Conservation (phyloP, 2,797 vertebrate species). For the Telmatherina bonti region DNA sequence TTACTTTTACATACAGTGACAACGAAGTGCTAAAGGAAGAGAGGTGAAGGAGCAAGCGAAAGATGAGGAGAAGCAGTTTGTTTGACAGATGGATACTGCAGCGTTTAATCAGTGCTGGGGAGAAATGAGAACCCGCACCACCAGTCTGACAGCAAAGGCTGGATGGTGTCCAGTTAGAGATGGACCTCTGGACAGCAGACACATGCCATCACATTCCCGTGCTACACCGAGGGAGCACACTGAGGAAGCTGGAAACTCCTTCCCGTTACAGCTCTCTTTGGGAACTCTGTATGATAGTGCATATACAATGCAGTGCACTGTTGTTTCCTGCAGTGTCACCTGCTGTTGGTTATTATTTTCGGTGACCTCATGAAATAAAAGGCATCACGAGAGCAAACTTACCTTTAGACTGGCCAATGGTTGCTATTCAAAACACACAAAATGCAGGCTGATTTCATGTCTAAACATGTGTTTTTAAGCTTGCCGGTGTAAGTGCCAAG, state of each 20-base stretch:
- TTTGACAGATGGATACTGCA: conserved; percentile 81
- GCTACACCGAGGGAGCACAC: conserved; percentile 47
- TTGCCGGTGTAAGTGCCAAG: conserved; percentile 68
- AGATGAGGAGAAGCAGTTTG: conserved; percentile 56
- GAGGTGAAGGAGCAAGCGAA: conserved; percentile 28
- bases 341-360: conserved; percentile 64
- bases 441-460: conserved; percentile 70
- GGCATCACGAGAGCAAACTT: conserved; percentile 42
- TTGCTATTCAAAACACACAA: conserved; percentile 61
- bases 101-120: conserved; percentile 75
- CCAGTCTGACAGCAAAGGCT: conserved; percentile 71
- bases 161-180: conserved; percentile 74
- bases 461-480: conserved; percentile 73
- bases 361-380: conserved; percentile 55
- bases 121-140: conserved; percentile 77
- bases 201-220: conserved; percentile 65
- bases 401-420: conserved; percentile 52
- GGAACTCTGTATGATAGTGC: conserved; percentile 21
- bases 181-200: conserved; percentile 71
- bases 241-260: conserved; percentile 47
- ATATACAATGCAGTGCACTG: conserved; percentile 29
- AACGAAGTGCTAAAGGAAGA: conserved; percentile 18
- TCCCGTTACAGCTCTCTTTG: conserved; percentile 48
- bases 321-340: conserved; percentile 60
- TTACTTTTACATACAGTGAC: conserved; percentile 28